Evolutionary conservation across 2,113 vertebrate species (phyloP).

Genomic region (Canis aureus): DNA sequence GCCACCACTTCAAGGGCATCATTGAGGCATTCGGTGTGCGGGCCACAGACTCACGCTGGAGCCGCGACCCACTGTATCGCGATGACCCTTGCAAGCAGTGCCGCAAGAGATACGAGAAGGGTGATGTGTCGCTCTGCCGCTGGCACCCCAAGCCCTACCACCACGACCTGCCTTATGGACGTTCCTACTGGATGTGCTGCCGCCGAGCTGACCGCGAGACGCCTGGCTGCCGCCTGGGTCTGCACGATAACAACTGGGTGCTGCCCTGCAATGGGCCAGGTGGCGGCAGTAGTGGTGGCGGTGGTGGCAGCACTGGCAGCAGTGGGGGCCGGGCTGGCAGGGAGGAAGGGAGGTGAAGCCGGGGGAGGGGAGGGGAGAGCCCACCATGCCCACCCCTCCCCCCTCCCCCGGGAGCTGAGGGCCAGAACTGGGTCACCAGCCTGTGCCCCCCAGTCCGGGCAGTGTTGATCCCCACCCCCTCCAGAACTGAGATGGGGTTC

Average conservation of each 20-base stretch:
- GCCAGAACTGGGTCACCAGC: slow-evolving; percentile 45
- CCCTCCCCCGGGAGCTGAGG: slow-evolving; percentile 9
- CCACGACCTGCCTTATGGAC: slow-evolving; percentile 98
- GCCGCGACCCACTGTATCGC: slow-evolving; percentile 94
- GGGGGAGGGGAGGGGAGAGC: slow-evolving; percentile 50
- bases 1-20: slow-evolving; percentile 95
- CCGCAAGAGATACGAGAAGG: slow-evolving; percentile 93
- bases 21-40: slow-evolving; percentile 95
- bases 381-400: background rate
- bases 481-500: slow-evolving; percentile 18
- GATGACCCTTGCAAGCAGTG: slow-evolving; percentile 99
- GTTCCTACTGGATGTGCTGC: slow-evolving; percentile 99
- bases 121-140: slow-evolving; percentile 97
- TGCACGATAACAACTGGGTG: slow-evolving; percentile 99
- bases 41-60: slow-evolving; percentile 96
- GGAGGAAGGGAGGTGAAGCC: slow-evolving; percentile 92
- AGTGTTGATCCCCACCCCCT: background rate
- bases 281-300: slow-evolving; percentile 54
- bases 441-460: background rate
- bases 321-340: slow-evolving; percentile 86
- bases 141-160: slow-evolving; percentile 99
- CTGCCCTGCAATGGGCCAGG: slow-evolving; percentile 89
- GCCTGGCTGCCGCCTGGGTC: slow-evolving; percentile 94
- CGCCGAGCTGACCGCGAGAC: slow-evolving; percentile 94
- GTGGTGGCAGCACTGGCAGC: slow-evolving; percentile 61